phyloP scores from a whole-genome alignment of 92 coral and sea anemone species.

The Epizoanthus stellaris region DNA sequence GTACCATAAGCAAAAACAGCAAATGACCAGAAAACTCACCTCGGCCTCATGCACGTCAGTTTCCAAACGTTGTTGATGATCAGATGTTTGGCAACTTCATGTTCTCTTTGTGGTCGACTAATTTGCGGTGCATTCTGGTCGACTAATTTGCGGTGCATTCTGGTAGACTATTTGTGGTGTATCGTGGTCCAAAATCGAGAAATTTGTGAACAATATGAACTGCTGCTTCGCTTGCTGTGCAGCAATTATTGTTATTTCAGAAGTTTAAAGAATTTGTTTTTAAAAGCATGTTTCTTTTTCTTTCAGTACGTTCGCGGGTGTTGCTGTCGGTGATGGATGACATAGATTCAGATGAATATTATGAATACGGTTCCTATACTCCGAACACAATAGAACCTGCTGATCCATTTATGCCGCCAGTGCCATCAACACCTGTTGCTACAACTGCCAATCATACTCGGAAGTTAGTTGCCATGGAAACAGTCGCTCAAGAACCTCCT shows the following conservation, averaged over 20 bases:
- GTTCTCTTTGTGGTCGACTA: too few relatives aligned
- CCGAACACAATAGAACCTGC: constrained; percentile 75
- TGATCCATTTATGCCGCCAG: constrained; percentile 75
- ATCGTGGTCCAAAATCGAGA: too few relatives aligned
- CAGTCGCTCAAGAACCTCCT: constrained; percentile 64
- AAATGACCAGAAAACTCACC: too few relatives aligned
- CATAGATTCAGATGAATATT: constrained; percentile 72
- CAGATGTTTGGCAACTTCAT: too few relatives aligned
- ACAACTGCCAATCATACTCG: constrained; percentile 70
- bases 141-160: too few relatives aligned
- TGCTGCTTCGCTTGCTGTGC: not conserved
- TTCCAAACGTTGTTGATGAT: too few relatives aligned
- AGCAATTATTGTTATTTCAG: too few relatives aligned
- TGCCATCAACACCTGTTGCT: constrained; percentile 71
- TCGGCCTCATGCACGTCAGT: too few relatives aligned
- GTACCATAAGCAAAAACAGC: too few relatives aligned
- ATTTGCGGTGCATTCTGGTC: too few relatives aligned
- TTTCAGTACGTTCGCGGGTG: constrained; percentile 87
- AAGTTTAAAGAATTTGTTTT: too few relatives aligned
- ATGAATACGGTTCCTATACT: constrained; percentile 64
- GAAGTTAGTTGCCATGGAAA: constrained; percentile 76
- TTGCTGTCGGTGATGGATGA: constrained; percentile 86
- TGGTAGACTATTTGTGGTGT: too few relatives aligned
- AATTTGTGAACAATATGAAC: not conserved
- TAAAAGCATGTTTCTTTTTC: not conserved